Evolutionary conservation across 2,888 invertebrate species (phyloP), one percentile per base, ranked within the genome.

Genomic region (Caenorhabditis afra): DNA sequence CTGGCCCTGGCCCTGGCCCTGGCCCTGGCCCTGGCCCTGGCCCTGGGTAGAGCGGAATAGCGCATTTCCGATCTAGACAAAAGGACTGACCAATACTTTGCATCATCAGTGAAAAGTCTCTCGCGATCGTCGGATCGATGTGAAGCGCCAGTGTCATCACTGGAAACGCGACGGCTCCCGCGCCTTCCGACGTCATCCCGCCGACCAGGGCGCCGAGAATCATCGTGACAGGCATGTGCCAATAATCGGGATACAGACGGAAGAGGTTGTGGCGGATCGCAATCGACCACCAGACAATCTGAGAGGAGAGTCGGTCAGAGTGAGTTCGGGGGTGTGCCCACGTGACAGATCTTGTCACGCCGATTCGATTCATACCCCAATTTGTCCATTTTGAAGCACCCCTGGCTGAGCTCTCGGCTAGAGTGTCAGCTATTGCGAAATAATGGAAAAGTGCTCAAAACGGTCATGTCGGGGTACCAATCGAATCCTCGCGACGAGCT

Each of bases 201-300:
- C 87, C 88, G 55, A 90, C 86, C 18, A 87, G 85, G 16, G 90
- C 88, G 0, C 90, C 90, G 20, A 88, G 74, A 16, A 90, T 78
- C 90, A 90, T 90, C 5, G 90, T 90, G 29, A 90, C 66, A 10
- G 88, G 87, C 87, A 90, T 90, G 65, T 85, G 84, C 86, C 87
- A 90, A 57, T 87, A 87, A n/a, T 87, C 86, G n/a, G 77, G 74
- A 71, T 88, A 90, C 44, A 85, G 81, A 52, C 77, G 66, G 85
- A 89, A 88, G 47, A 85, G 85, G 74, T 87, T 74, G 79, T 84
- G 81, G 35, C 85, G 83, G 50, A 90, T 81, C 16, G 89, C 87
- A 37, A 83, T 76, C 10, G 83, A 73, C 89, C 89, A 90, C 89
- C 89, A 90, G 64, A 86, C 29, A 18, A 14, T 22, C 23, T 50